Conservation (phyloP, 2,888 invertebrate genomes). For the Choristoneura rosaceana region DNA sequence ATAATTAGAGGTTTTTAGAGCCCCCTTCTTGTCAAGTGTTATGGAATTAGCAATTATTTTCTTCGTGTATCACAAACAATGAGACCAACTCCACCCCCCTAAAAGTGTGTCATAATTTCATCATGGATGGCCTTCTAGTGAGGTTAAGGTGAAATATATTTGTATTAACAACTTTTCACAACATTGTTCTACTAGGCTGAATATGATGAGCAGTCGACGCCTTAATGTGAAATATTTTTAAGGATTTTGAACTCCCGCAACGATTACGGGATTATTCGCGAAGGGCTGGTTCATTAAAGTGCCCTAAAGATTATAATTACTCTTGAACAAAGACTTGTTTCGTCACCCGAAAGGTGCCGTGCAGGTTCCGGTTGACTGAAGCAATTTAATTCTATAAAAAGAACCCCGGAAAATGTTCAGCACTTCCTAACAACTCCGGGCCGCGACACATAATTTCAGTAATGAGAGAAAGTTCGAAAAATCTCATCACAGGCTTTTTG, state of each 20-base stretch:
- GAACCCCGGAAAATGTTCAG: constrained; percentile 7
- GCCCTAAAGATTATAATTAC: background rate
- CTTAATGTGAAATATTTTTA: background rate
- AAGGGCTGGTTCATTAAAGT: constrained; percentile 8
- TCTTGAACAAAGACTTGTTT: constrained; percentile 6
- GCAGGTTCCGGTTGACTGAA: constrained; percentile 1
- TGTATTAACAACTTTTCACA: background rate
- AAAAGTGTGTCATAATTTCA: too few relatives aligned
- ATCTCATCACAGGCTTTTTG: constrained; percentile 21
- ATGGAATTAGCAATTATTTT: too few relatives aligned
- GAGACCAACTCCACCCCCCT: too few relatives aligned
- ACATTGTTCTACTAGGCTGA: background rate
- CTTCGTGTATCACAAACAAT: too few relatives aligned
- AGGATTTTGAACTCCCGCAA: background rate
- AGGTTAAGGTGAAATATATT: background rate
- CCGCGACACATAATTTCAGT: constrained; percentile 22
- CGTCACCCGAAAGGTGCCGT: background rate
- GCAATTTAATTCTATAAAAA: constrained; percentile 12
- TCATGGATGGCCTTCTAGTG: too few relatives aligned
- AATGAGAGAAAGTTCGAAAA: constrained; percentile 29
- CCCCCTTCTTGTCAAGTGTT: too few relatives aligned
- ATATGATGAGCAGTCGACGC: background rate
- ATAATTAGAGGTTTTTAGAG: too few relatives aligned
- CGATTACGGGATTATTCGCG: background rate
- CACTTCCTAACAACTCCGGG: constrained; percentile 14